Evolutionary conservation across 2,113 vertebrate species (phyloP).

Genomic region (Capreolus pygargus): DNA sequence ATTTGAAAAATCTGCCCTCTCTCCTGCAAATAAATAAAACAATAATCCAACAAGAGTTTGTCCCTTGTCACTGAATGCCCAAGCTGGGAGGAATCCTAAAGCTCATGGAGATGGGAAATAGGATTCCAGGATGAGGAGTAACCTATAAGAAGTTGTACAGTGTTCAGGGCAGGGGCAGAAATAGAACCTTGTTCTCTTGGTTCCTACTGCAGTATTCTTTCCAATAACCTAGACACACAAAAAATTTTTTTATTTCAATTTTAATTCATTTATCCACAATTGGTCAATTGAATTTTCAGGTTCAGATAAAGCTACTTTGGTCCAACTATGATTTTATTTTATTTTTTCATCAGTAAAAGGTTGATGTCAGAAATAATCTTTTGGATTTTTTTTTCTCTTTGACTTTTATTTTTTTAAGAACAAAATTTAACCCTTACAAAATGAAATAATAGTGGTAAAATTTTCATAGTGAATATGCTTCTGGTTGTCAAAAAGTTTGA

Average conservation of each 20-base stretch:
- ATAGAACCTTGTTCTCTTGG: neutral
- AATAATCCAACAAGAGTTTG: neutral
- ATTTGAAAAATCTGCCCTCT: neutral
- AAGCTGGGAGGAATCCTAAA: neutral
- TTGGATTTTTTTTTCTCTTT: conserved; percentile 22
- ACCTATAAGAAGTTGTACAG: neutral
- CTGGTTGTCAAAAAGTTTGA: neutral
- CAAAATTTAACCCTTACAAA: neutral
- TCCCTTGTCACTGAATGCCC: neutral
- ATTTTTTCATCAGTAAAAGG: neutral
- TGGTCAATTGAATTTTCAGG: neutral
- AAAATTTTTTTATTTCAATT: neutral
- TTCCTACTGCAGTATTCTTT: neutral
- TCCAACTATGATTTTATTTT: neutral
- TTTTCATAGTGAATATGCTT: neutral
- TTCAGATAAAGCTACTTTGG: neutral
- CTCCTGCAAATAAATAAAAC: neutral
- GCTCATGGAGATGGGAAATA: neutral
- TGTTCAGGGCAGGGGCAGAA: neutral
- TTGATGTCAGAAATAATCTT: neutral
- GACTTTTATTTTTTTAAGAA: neutral
- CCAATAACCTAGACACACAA: neutral
- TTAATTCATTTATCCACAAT: neutral
- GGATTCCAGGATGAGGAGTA: neutral
- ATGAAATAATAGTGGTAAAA: neutral